A percentile compares a stretch with the other conserved stretches of the same genome.
Conservation (phyloP, 2,113 vertebrate species). For the Alligator sinensis region DNA sequence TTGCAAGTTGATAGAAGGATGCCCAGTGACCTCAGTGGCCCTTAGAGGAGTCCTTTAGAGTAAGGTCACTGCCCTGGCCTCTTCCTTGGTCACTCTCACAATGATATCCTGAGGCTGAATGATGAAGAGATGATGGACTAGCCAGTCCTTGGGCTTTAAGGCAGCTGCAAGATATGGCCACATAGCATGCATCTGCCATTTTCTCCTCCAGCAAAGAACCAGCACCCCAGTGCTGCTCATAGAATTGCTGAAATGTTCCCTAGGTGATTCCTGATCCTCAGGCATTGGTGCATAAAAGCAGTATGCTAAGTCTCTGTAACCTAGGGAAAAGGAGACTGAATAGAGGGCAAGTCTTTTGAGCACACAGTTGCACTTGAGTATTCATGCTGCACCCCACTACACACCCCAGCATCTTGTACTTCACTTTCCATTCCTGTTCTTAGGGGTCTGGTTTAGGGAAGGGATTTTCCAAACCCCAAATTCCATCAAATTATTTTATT, state of each 20-base stretch:
- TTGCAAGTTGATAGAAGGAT: not conserved
- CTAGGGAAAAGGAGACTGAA: rapidly evolving
- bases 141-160: not conserved
- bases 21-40: not conserved
- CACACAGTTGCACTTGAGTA: rapidly evolving
- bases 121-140: not conserved
- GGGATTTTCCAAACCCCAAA: not conserved
- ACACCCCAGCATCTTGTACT: not conserved
- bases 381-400: not conserved
- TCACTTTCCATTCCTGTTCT: not conserved
- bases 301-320: rapidly evolving
- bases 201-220: not conserved
- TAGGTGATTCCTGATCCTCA: rapidly evolving
- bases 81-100: not conserved
- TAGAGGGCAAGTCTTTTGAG: not conserved
- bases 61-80: not conserved
- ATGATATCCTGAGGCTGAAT: not conserved
- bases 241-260: not conserved
- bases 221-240: not conserved
- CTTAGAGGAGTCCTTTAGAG: not conserved
- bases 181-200: not conserved
- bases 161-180: not conserved
- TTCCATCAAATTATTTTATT: no score
- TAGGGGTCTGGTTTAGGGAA: not conserved
- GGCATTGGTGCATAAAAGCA: not conserved